Evolutionary conservation across 2,113 vertebrate species (phyloP).

Genomic region (Hydrochoerus hydrochaeris): DNA sequence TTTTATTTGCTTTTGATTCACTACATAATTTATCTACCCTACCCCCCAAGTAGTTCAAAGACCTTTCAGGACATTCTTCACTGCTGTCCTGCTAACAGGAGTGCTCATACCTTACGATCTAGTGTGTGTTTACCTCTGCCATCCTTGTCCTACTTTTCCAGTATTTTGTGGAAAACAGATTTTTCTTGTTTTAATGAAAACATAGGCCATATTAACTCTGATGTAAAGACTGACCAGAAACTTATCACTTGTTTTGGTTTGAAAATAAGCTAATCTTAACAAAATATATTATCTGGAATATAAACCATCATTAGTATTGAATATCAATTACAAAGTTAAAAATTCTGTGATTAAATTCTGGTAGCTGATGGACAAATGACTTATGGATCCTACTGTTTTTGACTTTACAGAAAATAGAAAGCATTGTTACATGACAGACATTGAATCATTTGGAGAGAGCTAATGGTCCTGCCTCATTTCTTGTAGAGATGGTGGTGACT

Average conservation of each 20-base stretch:
- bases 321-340: neutral
- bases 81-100: neutral
- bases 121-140: neutral
- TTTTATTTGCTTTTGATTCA: neutral
- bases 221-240: neutral
- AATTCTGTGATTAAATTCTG: neutral
- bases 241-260: neutral
- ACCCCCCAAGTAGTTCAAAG: neutral
- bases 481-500: neutral
- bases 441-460: neutral
- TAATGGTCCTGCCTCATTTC: neutral
- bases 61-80: neutral
- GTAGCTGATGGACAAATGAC: neutral
- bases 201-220: neutral
- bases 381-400: neutral
- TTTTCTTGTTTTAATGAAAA: neutral
- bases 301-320: neutral
- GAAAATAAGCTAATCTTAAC: neutral
- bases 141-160: neutral
- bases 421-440: neutral
- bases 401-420: neutral
- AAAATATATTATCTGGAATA: neutral
- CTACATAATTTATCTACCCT: neutral
- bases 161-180: neutral
- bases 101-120: neutral